Evolutionary conservation across 2,797 vertebrate genomes (phyloP).

Genomic region (Carduelis carduelis): DNA sequence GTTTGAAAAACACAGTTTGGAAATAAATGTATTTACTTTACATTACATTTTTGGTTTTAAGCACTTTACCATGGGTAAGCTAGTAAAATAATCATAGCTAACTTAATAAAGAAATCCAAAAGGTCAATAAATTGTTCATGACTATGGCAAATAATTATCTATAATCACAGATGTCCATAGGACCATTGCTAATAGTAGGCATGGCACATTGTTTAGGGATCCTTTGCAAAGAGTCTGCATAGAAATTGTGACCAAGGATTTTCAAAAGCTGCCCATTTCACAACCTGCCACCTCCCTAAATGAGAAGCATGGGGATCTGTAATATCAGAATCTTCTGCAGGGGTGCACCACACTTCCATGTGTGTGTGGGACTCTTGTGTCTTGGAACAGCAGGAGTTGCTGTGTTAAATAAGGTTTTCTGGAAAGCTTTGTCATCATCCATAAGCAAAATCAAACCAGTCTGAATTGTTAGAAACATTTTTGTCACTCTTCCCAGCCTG

Average conservation of each 20-base stretch:
- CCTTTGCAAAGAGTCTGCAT: not conserved
- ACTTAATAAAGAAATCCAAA: not conserved
- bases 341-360: accelerated
- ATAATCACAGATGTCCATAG: not conserved
- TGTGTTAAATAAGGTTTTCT: not conserved
- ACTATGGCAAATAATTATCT: not conserved
- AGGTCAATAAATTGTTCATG: not conserved
- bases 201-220: accelerated
- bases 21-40: not conserved
- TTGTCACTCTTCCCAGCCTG: not conserved
- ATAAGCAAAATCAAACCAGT: not conserved
- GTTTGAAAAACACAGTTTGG: not conserved
- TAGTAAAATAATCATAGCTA: not conserved
- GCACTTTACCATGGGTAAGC: not conserved
- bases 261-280: not conserved
- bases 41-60: not conserved
- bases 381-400: not conserved
- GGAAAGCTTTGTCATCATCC: not conserved
- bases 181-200: not conserved
- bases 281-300: not conserved
- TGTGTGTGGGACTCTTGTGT: accelerated
- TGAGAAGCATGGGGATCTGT: not conserved
- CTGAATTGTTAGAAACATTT: not conserved
- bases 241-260: not conserved
- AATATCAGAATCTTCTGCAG: not conserved